These are phyloP conservation scores for Psittacula echo DNA, from an alignment of 2,797 vertebrate genomes.

Conservation along the genomic window DNA sequence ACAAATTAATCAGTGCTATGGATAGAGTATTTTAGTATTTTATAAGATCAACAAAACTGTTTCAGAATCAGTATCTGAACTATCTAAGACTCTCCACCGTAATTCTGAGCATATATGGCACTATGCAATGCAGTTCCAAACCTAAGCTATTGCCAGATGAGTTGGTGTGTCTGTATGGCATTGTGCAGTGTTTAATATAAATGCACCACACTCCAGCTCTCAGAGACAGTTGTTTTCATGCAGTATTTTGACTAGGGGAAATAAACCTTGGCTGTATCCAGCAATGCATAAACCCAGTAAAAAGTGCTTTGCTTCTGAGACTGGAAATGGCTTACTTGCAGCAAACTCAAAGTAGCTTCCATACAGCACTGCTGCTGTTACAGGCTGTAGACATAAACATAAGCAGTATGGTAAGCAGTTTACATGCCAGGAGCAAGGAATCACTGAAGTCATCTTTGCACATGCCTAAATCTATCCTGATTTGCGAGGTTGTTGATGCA, in stretches of 20 bases:
- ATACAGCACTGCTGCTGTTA: neutral
- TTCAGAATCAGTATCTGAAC: neutral
- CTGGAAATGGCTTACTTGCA: neutral
- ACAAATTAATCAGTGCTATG: constrained; percentile 18
- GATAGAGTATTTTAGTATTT: neutral
- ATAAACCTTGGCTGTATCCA: neutral
- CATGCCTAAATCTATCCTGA: neutral
- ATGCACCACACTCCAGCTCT: neutral
- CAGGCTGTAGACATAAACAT: neutral
- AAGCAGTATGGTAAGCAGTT: neutral
- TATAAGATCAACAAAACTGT: neutral
- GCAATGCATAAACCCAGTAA: neutral
- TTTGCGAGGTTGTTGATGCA: neutral
- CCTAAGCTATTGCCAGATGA: neutral
- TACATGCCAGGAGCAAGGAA: neutral
- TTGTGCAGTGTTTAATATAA: accelerated
- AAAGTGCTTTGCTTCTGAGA: neutral
- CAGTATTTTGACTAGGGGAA: neutral
- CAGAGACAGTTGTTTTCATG: neutral
- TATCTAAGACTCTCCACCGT: neutral
- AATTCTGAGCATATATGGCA: neutral
- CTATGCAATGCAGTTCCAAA: neutral
- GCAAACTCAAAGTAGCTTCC: neutral
- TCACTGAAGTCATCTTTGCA: neutral
- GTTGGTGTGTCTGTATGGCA: neutral